phyloP scores from a whole-genome alignment of 2,888 invertebrate species.

The Acanthosepion lycidas region DNA sequence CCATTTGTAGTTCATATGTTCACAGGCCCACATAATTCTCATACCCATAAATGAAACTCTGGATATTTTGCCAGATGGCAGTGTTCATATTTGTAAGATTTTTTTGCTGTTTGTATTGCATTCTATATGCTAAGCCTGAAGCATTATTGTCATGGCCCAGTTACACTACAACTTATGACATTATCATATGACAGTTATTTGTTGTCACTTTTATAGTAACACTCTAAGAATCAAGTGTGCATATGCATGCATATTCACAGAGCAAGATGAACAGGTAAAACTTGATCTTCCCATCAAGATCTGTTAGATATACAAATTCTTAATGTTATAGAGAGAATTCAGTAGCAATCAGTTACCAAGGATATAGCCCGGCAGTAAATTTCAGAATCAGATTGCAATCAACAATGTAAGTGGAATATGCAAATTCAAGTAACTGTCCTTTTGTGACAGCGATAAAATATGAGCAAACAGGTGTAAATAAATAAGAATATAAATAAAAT shows the following conservation, averaged over 20 bases:
- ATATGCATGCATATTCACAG: too few species aligned
- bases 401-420: too few species aligned
- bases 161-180: not conserved
- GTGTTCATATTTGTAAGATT: not conserved
- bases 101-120: not conserved
- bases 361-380: not conserved
- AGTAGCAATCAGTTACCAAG: not conserved
- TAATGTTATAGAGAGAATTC: not conserved
- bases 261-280: not conserved
- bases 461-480: not conserved
- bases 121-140: not conserved
- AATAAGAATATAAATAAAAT: not conserved
- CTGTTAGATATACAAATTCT: not conserved
- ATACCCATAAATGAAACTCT: not conserved
- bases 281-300: not conserved
- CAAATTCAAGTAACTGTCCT: too few species aligned
- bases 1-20: not conserved
- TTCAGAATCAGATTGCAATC: not conserved
- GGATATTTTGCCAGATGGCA: not conserved
- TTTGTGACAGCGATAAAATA: not conserved
- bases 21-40: not conserved
- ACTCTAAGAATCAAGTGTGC: not conserved
- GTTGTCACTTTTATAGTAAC: not conserved
- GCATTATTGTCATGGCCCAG: not conserved
- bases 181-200: conserved; percentile 14